phyloP scores from a whole-genome alignment of 2,888 invertebrate species.

The Spicauda simplicius region DNA sequence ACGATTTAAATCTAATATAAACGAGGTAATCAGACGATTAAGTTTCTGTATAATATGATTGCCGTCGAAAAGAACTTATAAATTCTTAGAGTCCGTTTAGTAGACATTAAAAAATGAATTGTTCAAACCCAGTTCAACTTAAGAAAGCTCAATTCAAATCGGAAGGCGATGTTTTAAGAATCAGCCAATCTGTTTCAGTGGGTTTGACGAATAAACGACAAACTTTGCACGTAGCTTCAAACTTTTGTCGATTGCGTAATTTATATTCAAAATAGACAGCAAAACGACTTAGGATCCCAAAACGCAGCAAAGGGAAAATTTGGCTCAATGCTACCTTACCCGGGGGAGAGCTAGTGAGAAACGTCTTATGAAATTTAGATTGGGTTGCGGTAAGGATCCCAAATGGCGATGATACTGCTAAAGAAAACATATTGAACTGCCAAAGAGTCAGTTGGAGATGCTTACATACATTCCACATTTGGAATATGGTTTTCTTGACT shows the following conservation, averaged over 20 bases:
- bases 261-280: constrained; percentile 69
- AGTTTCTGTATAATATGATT: not conserved
- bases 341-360: constrained; percentile 50
- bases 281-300: constrained; percentile 53
- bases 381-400: constrained; percentile 50
- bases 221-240: constrained; percentile 50
- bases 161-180: constrained; percentile 17
- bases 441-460: constrained; percentile 12
- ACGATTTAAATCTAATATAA: not conserved
- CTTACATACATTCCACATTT: constrained; percentile 3
- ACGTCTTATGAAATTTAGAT: constrained; percentile 65
- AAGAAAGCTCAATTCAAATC: constrained; percentile 6
- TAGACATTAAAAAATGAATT: not conserved
- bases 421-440: constrained; percentile 47
- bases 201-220: constrained; percentile 24
- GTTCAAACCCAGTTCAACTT: constrained; percentile 9
- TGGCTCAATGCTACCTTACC: constrained; percentile 44
- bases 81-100: constrained; percentile 6
- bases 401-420: constrained; percentile 49
- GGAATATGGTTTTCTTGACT: not conserved
- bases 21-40: not conserved
- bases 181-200: constrained; percentile 30
- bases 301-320: constrained; percentile 48
- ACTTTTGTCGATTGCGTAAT: constrained; percentile 65
- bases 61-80: not conserved